Base-by-base conservation (phyloP, 2,797 vertebrate genomes). In the Gymnocypris eckloni region DNA sequence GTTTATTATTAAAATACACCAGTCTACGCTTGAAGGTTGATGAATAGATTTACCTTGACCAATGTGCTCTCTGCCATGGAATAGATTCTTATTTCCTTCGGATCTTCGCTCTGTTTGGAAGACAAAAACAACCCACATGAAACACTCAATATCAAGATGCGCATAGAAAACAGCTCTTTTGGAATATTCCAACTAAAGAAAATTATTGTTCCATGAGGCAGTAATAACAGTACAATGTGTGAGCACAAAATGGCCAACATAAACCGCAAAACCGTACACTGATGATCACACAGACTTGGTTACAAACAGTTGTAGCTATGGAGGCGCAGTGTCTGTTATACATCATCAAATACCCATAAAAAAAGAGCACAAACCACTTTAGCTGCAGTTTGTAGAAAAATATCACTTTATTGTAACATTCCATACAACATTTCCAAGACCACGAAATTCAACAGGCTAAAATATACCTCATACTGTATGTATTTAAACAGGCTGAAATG, bases 371-470 rank as follows among this genome's bases (percentile, higher is more conserved):
- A 72, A 72, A 73, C 78, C 66, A 87, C 77, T 69, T 45, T 52
- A 79, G 56, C 64, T 48, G 28, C 83, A 71, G 92, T 95, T 96
- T 96, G 93, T 97, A 97, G 94, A 98, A 99, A 99, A 99, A 99
- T 98, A 99, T 96, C 90, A 95, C 96, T 93, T 96, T 98, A 96
- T 97, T 97, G 95, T 97, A 97, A 97, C 96, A 97, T 98, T 97
- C 96, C 95, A 96, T 94, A 97, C 96, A 97, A 94, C 96, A 96
- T 95, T 90, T 97, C 94, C 96, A 96, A 96, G 96, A 95, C 95
- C 95, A 95, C 94, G 95, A 97, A 97, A 95, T 96, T 97, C 94
- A 96, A 97, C 97, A 95, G 96, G 95, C 94, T 96, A 91, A 94
- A 93, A 93, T 90, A 93, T 87, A 90, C 87, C 92, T 92, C 91